phyloP scores from a whole-genome alignment of 2,113 vertebrate genomes.

The Mobula hypostoma region DNA sequence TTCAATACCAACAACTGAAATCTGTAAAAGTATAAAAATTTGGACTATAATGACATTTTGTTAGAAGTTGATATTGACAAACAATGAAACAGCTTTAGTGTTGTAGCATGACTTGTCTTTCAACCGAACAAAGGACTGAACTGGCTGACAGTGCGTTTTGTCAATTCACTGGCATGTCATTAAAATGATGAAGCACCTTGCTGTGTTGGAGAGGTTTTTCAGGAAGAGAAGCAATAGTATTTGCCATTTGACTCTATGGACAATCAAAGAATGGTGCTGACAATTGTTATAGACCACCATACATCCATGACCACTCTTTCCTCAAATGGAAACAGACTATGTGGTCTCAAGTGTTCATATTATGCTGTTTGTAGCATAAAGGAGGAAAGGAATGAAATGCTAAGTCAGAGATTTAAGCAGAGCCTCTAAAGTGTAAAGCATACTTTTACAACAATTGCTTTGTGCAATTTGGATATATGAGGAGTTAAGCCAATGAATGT shows the following conservation, averaged over 20 bases:
- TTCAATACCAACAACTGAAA: background rate
- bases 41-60: background rate
- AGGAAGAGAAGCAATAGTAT: background rate
- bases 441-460: background rate
- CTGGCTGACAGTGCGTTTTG: background rate
- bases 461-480: background rate
- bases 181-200: conserved; percentile 25
- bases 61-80: background rate
- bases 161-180: conserved; percentile 16
- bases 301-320: conserved; percentile 7
- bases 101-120: background rate
- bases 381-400: background rate
- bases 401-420: background rate
- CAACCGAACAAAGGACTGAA: background rate
- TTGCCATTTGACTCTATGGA: background rate
- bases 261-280: conserved; percentile 31
- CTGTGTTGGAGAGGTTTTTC: background rate
- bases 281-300: conserved; percentile 18
- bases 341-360: background rate
- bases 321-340: conserved; percentile 12
- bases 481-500: background rate
- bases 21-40: background rate
- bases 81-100: background rate
- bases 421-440: conserved; percentile 19
- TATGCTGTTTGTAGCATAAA: background rate